Evolutionary conservation across 2,113 vertebrate species (phyloP).

Genomic region (Cinclus mexicanus): DNA sequence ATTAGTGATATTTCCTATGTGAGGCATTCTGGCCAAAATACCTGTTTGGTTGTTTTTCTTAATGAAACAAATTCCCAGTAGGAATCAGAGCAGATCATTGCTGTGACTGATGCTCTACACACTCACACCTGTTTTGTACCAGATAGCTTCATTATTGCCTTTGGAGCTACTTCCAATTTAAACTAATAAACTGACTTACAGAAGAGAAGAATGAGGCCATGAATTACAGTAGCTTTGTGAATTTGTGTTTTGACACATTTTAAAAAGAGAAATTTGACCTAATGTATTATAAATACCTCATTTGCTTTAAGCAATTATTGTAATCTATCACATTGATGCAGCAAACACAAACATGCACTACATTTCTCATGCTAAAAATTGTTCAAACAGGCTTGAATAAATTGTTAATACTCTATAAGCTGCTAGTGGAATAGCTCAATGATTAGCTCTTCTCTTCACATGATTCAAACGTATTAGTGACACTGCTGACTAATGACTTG

Average conservation of each 20-base stretch:
- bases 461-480: background rate
- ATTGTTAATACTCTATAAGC: conserved; percentile 29
- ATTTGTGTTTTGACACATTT: conserved; percentile 21
- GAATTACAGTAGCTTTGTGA: background rate
- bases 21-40: background rate
- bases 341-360: background rate
- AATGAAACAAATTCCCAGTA: background rate
- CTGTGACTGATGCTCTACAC: background rate
- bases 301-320: conserved; percentile 39
- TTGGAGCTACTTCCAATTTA: background rate
- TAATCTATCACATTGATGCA: conserved; percentile 37
- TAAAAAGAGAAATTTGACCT: background rate
- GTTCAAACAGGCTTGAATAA: conserved; percentile 28
- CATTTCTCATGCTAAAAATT: conserved; percentile 15
- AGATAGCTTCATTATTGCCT: background rate
- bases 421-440: background rate
- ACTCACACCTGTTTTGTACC: background rate
- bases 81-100: background rate
- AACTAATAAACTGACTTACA: background rate
- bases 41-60: background rate
- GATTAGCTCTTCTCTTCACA: conserved; percentile 24
- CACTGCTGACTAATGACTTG: conserved; percentile 25
- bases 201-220: background rate
- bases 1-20: background rate
- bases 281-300: conserved; percentile 45